phyloP scores from a whole-genome alignment of 53 echinoderm and acorn worm genomes.

The Zoroaster sp. region DNA sequence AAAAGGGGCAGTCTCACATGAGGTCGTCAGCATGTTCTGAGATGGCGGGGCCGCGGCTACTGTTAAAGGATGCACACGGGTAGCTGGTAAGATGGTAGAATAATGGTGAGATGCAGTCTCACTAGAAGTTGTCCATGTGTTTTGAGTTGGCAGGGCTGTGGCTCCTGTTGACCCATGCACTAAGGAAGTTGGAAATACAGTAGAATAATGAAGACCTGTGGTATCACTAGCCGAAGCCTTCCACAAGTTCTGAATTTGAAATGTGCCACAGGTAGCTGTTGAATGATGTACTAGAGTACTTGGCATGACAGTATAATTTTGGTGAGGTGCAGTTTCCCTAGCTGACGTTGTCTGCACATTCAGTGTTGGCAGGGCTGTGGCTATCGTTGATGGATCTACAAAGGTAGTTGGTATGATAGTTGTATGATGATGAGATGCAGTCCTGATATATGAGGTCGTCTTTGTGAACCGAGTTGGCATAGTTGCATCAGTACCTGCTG shows the following conservation, averaged over 20 bases:
- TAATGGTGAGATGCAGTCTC: background rate
- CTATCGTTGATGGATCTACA: background rate
- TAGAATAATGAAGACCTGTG: background rate
- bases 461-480: background rate
- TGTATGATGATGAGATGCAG: background rate
- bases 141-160: background rate
- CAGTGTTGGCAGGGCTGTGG: background rate
- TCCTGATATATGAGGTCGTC: background rate
- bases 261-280: background rate
- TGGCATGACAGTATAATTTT: background rate
- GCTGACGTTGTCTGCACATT: background rate
- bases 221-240: background rate
- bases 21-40: background rate
- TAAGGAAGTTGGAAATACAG: background rate
- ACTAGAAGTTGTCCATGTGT: background rate
- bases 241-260: background rate
- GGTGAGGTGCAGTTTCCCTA: background rate
- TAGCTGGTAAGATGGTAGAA: background rate
- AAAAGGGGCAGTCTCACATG: background rate
- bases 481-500: background rate
- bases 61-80: background rate
- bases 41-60: background rate
- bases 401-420: background rate
- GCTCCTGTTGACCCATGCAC: background rate
- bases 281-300: background rate